phyloP scores from a whole-genome alignment of 2,888 invertebrate species.

The Ornithoptera priamus region DNA sequence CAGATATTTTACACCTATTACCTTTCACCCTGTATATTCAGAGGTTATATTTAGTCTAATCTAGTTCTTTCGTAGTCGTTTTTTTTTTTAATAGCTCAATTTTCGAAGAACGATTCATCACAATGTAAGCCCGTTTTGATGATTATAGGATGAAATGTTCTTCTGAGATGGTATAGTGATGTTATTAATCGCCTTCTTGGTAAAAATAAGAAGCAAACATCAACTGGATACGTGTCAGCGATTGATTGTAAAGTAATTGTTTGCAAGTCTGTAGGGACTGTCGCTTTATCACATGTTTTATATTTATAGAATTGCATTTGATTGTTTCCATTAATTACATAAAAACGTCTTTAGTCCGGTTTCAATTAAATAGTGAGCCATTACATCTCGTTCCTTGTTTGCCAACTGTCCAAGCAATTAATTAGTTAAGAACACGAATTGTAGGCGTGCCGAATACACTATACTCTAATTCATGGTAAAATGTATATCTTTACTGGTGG shows the following conservation, averaged over 20 bases:
- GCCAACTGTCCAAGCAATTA: conserved; percentile 17
- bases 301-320: conserved; percentile 9
- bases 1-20: too few relatives aligned
- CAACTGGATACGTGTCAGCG: background rate
- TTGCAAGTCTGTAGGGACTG: conserved; percentile 22
- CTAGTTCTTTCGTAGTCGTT: too few relatives aligned
- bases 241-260: conserved; percentile 24
- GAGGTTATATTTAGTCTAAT: too few relatives aligned
- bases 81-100: too few relatives aligned
- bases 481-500: background rate
- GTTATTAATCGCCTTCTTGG: background rate
- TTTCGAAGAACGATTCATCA: too few relatives aligned
- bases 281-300: conserved; percentile 15
- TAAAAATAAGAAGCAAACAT: background rate
- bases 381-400: background rate
- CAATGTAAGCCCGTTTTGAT: too few relatives aligned
- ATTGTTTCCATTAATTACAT: conserved; percentile 8
- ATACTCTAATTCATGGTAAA: conserved; percentile 1
- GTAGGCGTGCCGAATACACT: conserved; percentile 12
- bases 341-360: conserved; percentile 18
- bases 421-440: conserved; percentile 23
- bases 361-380: conserved; percentile 12
- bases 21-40: too few relatives aligned
- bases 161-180: too few relatives aligned
- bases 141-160: too few relatives aligned